Evolutionary conservation across 2,113 vertebrate species (phyloP).

Genomic region (Sinocyclocheilus maitianheensis): DNA sequence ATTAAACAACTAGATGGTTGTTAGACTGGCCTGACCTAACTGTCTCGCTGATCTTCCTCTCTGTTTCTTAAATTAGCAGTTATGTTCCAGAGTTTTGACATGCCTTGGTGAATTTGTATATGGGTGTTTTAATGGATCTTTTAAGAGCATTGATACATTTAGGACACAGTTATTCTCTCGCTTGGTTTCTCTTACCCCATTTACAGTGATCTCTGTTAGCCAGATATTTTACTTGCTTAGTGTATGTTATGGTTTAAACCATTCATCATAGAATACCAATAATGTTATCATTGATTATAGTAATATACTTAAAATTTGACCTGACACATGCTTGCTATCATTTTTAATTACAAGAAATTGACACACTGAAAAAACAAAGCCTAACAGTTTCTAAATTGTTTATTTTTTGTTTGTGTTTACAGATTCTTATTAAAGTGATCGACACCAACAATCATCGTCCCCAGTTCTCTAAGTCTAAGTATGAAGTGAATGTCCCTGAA

Average conservation of each 20-base stretch:
- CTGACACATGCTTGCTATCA: not conserved
- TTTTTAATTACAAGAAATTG: not conserved
- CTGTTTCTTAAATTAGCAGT: not conserved
- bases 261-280: not conserved
- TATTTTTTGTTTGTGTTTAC: not conserved
- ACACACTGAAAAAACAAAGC: not conserved
- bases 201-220: not conserved
- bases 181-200: not conserved
- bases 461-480: conserved; percentile 85
- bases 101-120: not conserved
- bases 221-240: not conserved
- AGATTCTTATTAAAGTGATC: conserved; percentile 96
- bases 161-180: not conserved
- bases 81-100: not conserved
- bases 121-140: not conserved
- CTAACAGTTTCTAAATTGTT: not conserved
- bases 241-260: not conserved
- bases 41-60: not conserved
- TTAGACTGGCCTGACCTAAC: not conserved
- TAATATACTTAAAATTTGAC: not conserved
- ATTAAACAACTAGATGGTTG: not conserved
- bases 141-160: not conserved
- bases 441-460: conserved; percentile 98
- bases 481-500: conserved; percentile 87
- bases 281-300: not conserved